phyloP scores from a whole-genome alignment of 2,888 invertebrate genomes.

The Augiades crinisus region DNA sequence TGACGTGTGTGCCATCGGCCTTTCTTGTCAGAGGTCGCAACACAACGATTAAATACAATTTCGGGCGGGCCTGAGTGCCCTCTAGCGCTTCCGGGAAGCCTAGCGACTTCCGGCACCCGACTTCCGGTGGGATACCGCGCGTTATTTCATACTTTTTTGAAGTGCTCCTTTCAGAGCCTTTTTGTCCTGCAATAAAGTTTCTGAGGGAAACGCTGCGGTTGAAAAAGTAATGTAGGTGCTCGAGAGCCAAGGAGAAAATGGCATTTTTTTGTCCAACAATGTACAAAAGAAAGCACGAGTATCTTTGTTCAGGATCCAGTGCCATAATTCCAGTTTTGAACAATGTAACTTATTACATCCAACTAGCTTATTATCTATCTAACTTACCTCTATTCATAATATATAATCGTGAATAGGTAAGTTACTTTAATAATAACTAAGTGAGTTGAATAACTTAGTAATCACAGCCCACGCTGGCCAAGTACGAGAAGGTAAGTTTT shows the following conservation, averaged over 20 bases:
- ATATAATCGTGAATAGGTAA: too few relatives aligned
- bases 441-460: too few relatives aligned
- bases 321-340: neutral
- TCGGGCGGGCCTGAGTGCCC: slow-evolving; percentile 61
- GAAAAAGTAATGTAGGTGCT: slow-evolving; percentile 44
- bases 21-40: slow-evolving; percentile 46
- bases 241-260: slow-evolving; percentile 26
- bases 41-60: slow-evolving; percentile 71
- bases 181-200: slow-evolving; percentile 58
- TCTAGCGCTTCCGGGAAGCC: slow-evolving; percentile 75
- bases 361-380: too few relatives aligned
- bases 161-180: slow-evolving; percentile 59
- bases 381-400: neutral
- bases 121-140: slow-evolving; percentile 70
- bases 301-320: slow-evolving; percentile 12
- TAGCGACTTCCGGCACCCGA: slow-evolving; percentile 68
- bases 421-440: too few relatives aligned
- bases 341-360: neutral
- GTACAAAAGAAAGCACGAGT: slow-evolving; percentile 15
- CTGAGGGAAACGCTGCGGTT: slow-evolving; percentile 45
- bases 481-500: too few relatives aligned
- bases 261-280: slow-evolving; percentile 8
- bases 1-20: slow-evolving; percentile 25
- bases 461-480: too few relatives aligned
- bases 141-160: slow-evolving; percentile 67